Base-by-base conservation (phyloP, 1,140 invertebrate species). In the Delia radicum region DNA sequence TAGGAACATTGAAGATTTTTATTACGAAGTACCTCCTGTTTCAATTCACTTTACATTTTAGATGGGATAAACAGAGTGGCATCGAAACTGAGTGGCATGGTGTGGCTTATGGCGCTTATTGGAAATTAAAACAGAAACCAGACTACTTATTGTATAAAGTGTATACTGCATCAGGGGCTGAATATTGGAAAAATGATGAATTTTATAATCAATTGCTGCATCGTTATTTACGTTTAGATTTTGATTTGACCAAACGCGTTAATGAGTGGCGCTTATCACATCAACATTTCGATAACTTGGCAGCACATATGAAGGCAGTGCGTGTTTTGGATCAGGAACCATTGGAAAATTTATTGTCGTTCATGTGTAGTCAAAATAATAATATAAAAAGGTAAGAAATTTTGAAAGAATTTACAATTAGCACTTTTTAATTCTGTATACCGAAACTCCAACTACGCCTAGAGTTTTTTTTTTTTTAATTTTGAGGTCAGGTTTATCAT, bases 311-410 rank as follows among this genome's bases (percentile, higher is more conserved):
- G 82, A 90, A 90, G 81, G 96, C 96, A 2, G 93, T 99, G 28
- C 90, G 98, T 81, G 94, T 99, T 80, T 85, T 99, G n/a, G 87
- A 92, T 65, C 97, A 99, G 88, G 94, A 98, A 79, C 92, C 96
- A 0, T 88, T 96, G 2, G 98, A 99, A 88, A 98, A 95, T 88
- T 86, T 99, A 0, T 96, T 99, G 82, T 94, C 95, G 13, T 99
- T 99, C 83, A 98, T 99, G 78, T 99, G 97, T 85, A 98, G 97
- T 73, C 95, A 97, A 75, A 99, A 99, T 85, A 99, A 99, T 87
- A 95, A 99, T 81, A 98, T 99, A 72, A 89, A 89, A 76, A 91
- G 95, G 92, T 96, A 87, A 86, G n/a, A n/a, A n/a, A n/a, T n/a
- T n/a, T n/a, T n/a, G n/a, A n/a, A n/a, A n/a, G n/a, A n/a, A n/a